Conservation (phyloP, 2,888 invertebrate species). For the Druceiella hillmani region DNA sequence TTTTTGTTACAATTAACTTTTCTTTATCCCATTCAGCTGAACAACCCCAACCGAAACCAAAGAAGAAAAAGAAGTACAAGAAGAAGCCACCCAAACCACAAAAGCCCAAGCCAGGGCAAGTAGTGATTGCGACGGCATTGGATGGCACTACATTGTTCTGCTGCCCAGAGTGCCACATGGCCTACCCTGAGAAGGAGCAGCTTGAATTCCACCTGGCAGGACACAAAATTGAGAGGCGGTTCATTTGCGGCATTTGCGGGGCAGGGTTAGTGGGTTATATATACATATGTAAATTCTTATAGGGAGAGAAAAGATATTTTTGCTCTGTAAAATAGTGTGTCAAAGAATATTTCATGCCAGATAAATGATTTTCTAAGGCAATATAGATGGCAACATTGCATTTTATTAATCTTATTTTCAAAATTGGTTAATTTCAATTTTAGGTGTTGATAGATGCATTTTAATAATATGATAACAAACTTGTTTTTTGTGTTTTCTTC, state of each 20-base stretch:
- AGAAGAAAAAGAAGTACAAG: slow-evolving; percentile 76
- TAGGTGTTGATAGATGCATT: too few species aligned
- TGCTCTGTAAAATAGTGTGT: too few species aligned
- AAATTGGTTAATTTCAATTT: too few species aligned
- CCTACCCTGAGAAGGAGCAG: slow-evolving; percentile 72
- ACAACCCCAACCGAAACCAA: slow-evolving; percentile 32
- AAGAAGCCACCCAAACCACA: slow-evolving; percentile 74
- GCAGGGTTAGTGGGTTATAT: slow-evolving; percentile 55
- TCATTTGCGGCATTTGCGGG: slow-evolving; percentile 72
- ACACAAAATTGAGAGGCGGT: slow-evolving; percentile 75
- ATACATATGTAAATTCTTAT: too few species aligned
- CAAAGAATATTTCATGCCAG: too few species aligned
- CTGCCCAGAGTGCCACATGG: slow-evolving; percentile 79
- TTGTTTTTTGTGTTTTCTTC: too few species aligned
- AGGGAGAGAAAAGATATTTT: too few species aligned
- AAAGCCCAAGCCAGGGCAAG: slow-evolving; percentile 74
- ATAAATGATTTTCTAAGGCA: too few species aligned
- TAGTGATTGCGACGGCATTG: slow-evolving; percentile 66
- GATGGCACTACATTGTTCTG: slow-evolving; percentile 73
- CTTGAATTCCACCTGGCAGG: slow-evolving; percentile 71
- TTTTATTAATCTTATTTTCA: too few species aligned
- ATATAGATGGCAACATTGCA: too few species aligned
- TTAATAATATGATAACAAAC: too few species aligned
- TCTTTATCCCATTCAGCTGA: slow-evolving; percentile 13
- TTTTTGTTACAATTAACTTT: neutral